phyloP scores from a whole-genome alignment of 1,140 invertebrate species.

The Leptonema lineaticorne region DNA sequence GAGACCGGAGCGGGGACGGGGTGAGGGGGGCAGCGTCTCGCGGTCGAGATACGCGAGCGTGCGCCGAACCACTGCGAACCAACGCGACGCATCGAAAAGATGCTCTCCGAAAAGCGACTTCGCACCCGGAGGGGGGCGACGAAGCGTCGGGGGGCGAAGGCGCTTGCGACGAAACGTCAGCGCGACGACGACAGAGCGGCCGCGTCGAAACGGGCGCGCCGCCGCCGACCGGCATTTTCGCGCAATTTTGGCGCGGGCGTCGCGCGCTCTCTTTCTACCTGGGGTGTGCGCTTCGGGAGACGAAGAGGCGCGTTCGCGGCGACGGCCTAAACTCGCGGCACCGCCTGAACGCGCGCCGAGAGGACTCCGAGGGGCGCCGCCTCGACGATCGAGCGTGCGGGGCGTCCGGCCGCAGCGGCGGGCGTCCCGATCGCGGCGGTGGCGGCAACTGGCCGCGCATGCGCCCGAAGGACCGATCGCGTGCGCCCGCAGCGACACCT shows the following conservation, averaged over 20 bases:
- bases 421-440: constrained; percentile 48
- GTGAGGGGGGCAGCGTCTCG: background rate
- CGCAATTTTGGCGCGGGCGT: constrained; percentile 9
- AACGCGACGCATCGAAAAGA: background rate
- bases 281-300: constrained; percentile 51
- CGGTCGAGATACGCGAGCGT: background rate
- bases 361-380: constrained; percentile 47
- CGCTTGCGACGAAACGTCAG: background rate
- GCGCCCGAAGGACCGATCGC: constrained; percentile 49
- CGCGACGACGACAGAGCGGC: background rate
- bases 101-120: background rate
- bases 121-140: background rate
- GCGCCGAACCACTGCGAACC: background rate
- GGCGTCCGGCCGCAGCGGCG: constrained; percentile 4
- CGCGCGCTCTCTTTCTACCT: constrained; percentile 18
- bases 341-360: constrained; percentile 54
- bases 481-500: constrained; percentile 2
- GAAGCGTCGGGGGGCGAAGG: background rate
- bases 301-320: constrained; percentile 53
- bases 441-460: constrained; percentile 57
- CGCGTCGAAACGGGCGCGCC: background rate
- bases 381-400: constrained; percentile 8
- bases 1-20: background rate
- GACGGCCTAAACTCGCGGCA: constrained; percentile 54
- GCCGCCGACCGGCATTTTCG: background rate